Percentiles rank a stretch among this genome's conserved stretches.
These are phyloP conservation scores for Magallana nippona DNA, from an alignment of 2,888 invertebrate species.

Conservation along the genomic window DNA sequence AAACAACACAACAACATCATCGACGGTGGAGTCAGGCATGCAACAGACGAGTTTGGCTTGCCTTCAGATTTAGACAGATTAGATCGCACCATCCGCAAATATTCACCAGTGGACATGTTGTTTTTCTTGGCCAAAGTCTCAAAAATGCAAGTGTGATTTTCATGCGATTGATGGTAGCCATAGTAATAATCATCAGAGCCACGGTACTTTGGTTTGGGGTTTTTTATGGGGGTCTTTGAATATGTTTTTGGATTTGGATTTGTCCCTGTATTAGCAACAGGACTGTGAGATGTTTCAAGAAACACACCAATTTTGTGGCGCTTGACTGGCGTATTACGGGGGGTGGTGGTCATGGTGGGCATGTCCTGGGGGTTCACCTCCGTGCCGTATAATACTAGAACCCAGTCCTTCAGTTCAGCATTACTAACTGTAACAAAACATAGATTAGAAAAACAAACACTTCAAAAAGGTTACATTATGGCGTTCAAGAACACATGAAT, in stretches of 20 bases:
- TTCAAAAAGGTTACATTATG: not conserved
- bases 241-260: too few relatives aligned
- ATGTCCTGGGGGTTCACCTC: slow-evolving; percentile 77
- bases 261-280: not conserved
- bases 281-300: slow-evolving; percentile 36
- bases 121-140: slow-evolving; percentile 76
- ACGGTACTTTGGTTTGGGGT: not conserved
- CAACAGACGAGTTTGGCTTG: slow-evolving; percentile 60
- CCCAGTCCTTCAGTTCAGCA: slow-evolving; percentile 95
- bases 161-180: slow-evolving; percentile 35
- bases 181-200: slow-evolving; percentile 28
- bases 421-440: slow-evolving; percentile 70
- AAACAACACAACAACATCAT: slow-evolving; percentile 41
- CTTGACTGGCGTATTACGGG: slow-evolving; percentile 37
- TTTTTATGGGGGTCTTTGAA: not conserved
- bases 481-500: too few relatives aligned
- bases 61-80: slow-evolving; percentile 70
- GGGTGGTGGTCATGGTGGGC: slow-evolving; percentile 58
- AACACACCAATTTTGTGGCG: slow-evolving; percentile 20
- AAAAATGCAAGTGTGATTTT: slow-evolving; percentile 72
- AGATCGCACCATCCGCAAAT: slow-evolving; percentile 71
- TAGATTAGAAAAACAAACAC: not conserved
- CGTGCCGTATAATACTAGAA: slow-evolving; percentile 94
- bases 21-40: not conserved
- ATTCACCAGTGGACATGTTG: slow-evolving; percentile 73